Evolutionary conservation across 2,888 invertebrate species (phyloP).

Genomic region (Mesorhabditis sp.): DNA sequence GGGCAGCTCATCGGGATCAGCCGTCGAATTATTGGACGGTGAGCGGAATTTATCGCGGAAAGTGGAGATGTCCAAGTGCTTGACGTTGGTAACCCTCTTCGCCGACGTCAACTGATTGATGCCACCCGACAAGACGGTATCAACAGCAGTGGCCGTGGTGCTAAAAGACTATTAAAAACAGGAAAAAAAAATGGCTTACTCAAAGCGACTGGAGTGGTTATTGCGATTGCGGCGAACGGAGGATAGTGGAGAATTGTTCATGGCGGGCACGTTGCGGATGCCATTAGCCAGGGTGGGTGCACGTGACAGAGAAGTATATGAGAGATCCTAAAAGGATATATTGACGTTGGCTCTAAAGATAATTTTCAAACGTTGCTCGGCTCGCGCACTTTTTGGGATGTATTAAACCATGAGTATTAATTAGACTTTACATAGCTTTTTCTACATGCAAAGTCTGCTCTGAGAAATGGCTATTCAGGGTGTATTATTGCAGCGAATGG

Average conservation of each 20-base stretch:
- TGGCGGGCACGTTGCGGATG: constrained; percentile 20
- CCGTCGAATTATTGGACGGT: constrained; percentile 13
- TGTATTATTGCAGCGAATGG: no score
- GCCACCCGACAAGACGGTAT: constrained; percentile 23
- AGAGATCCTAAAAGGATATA: constrained; percentile 19
- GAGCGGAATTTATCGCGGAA: constrained; percentile 12
- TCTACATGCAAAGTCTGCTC: no score
- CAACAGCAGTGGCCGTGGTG: constrained; percentile 28
- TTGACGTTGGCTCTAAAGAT: no score
- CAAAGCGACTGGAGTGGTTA: background rate
- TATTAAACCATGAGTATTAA: no score
- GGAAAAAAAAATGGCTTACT: background rate
- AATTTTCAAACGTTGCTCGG: no score
- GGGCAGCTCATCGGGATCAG: constrained; percentile 40
- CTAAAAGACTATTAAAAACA: constrained; percentile 15
- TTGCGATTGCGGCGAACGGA: background rate
- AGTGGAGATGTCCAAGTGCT: constrained; percentile 28
- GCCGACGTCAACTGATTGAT: constrained; percentile 22
- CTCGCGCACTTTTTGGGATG: no score
- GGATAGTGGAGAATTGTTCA: constrained; percentile 15
- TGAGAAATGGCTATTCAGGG: no score
- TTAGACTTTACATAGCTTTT: no score
- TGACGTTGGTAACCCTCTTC: constrained; percentile 22
- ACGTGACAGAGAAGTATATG: constrained; percentile 30
- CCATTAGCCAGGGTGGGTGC: constrained; percentile 40